Conservation (phyloP, 2,113 vertebrate genomes). For the Mormyrus iriodes region DNA sequence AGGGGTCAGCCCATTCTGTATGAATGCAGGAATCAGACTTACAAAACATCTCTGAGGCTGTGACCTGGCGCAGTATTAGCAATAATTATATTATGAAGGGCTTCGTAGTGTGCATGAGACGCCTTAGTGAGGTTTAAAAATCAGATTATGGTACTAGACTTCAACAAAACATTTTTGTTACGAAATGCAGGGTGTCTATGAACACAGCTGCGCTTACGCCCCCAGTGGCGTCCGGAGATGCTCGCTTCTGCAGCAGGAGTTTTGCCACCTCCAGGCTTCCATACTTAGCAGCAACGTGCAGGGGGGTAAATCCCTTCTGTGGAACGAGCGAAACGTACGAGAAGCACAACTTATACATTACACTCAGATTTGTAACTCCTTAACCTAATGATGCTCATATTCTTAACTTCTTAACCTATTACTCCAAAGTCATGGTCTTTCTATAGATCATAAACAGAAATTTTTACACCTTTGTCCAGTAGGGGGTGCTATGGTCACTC, state of each 20-base stretch:
- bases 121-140: neutral
- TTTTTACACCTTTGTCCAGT: neutral
- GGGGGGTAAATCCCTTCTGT: conserved; percentile 93
- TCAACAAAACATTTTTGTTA: neutral
- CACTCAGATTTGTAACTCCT: neutral
- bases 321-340: conserved; percentile 12
- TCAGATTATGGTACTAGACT: neutral
- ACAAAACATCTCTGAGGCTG: neutral
- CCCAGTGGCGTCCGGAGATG: conserved; percentile 77
- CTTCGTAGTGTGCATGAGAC: neutral
- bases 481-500: neutral
- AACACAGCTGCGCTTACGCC: conserved; percentile 66
- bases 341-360: neutral
- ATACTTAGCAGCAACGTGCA: conserved; percentile 93
- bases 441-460: neutral
- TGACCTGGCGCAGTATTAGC: neutral
- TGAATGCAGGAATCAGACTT: conserved; percentile 33
- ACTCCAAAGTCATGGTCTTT: neutral
- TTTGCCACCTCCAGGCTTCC: conserved; percentile 92
- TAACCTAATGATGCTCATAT: neutral
- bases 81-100: neutral
- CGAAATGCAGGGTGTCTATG: neutral
- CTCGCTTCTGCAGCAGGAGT: conserved; percentile 83
- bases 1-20: conserved; percentile 90
- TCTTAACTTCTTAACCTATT: neutral